phyloP scores from a whole-genome alignment of 2,888 invertebrate genomes.

The Agonopterix alstromeriana region DNA sequence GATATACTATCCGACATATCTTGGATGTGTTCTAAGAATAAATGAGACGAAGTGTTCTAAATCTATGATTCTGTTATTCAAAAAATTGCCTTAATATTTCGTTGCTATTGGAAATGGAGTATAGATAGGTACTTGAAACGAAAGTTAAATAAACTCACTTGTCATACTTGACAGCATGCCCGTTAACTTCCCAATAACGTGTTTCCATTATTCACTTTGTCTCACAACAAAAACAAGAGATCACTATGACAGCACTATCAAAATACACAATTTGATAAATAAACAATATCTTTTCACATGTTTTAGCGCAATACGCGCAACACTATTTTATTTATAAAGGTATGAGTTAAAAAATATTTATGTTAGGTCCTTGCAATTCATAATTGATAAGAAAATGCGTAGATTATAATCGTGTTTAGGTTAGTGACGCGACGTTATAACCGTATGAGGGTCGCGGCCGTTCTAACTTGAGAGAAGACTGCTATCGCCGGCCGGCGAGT shows the following conservation, averaged over 20 bases:
- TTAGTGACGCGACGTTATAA: constrained; percentile 29
- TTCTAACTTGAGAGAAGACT: constrained; percentile 27
- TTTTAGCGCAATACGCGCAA: constrained; percentile 17
- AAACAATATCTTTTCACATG: constrained; percentile 30
- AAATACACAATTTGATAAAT: constrained; percentile 23
- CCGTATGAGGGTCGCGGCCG: constrained; percentile 31
- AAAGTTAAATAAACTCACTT: constrained; percentile 40
- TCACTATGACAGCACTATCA: constrained; percentile 35
- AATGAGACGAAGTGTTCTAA: too few species aligned
- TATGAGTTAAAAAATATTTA: constrained; percentile 14
- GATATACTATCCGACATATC: too few species aligned
- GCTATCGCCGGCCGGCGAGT: constrained; percentile 40
- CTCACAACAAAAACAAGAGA: constrained; percentile 38
- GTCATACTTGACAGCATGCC: constrained; percentile 61
- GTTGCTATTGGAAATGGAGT: too few species aligned
- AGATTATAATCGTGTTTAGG: constrained; percentile 33
- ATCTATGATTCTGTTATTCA: too few species aligned
- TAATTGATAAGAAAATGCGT: constrained; percentile 29
- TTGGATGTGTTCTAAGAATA: too few species aligned
- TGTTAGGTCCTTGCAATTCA: constrained; percentile 42
- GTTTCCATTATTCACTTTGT: constrained; percentile 60
- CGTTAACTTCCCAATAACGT: constrained; percentile 67
- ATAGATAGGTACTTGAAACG: too few species aligned
- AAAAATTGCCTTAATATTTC: too few species aligned
- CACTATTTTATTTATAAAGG: neutral